Percentiles rank a stretch among this genome's conserved stretches.
phyloP scores from a whole-genome alignment of 2,888 invertebrate species.

The Chelonus formosanus region DNA sequence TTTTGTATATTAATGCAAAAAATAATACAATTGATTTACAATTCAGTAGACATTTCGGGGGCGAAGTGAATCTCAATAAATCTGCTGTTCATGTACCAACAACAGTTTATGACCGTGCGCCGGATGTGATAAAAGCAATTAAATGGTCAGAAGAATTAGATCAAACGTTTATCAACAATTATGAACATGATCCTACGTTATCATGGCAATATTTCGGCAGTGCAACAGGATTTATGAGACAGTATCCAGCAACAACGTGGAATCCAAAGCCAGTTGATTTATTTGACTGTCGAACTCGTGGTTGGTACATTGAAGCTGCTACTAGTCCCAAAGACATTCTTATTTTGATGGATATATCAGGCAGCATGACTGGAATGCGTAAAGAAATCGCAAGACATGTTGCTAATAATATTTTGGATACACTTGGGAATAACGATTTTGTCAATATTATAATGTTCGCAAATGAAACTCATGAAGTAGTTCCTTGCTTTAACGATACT shows the following conservation, averaged over 20 bases:
- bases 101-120: conserved; percentile 91
- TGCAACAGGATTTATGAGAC: conserved; percentile 95
- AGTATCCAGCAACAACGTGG: conserved; percentile 92
- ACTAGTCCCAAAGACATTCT: conserved; percentile 95
- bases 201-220: conserved; percentile 99
- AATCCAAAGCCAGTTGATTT: conserved; percentile 85
- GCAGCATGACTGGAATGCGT: conserved; percentile 89
- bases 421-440: conserved; percentile 96
- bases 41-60: conserved; percentile 80
- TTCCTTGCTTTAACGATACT: conserved; percentile 88
- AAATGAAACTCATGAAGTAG: conserved; percentile 77
- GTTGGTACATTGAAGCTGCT: conserved; percentile 98
- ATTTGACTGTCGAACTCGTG: conserved; percentile 92
- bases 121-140: conserved; percentile 89
- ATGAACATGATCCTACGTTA: conserved; percentile 73
- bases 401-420: conserved; percentile 90
- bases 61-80: conserved; percentile 74
- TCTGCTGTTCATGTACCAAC: conserved; percentile 96
- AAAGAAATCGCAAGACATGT: conserved; percentile 91
- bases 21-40: conserved; percentile 71
- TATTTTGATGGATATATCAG: conserved; percentile 87
- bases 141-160: conserved; percentile 96
- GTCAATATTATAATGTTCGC: conserved; percentile 96
- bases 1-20: conserved; percentile 58
- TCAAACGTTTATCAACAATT: conserved; percentile 86